Base-by-base conservation (phyloP, 2,113 vertebrate genomes). In the Amphiprion ocellaris region DNA sequence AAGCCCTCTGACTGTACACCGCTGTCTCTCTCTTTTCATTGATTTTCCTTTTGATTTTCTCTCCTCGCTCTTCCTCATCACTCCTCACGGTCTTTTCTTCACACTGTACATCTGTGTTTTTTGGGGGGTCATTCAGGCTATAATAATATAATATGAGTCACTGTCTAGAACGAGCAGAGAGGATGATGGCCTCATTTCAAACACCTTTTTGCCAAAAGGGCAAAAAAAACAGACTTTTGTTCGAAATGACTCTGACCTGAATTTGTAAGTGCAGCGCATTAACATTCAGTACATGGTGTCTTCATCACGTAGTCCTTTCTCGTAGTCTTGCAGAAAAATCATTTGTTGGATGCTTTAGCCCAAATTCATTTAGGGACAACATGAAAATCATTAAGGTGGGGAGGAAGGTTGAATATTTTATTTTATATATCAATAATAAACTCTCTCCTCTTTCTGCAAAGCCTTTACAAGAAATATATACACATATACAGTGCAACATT, bases 1-100 rank as follows among this genome's bases (percentile, higher is more conserved):
- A 39, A 28, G 39, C 75, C 44, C 64, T 76, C 74, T 87, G 83
- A 77, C 79, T 77, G 71, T 72, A 83, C 61, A 61, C 89, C 86
- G 80, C 68, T 65, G 76, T 74, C 77, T 74, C 67, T 16, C 21
- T 47, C 62, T 74, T 87, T 55, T 75, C 16, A 87, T 76, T 68
- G 84, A 85, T 87, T 83, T 85, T 56, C 53, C 70, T 26, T 58
- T 77, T 84, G 58, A 67, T 82, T 72, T 73, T 52, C 19, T 0
- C 59, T 74, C 26, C 23, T 16, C 47, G 16, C 65, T 82, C 64
- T 41, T 76, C 28, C 54, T 55, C 66, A 69, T 86, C 77, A 74
- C 85, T 86, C 60, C 37, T 69, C 58, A 9, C 33, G 12, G 67
- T 77, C 64, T 66, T 61, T 77, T 19, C 54, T 9, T 19, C 15